Evolutionary conservation across 2,113 vertebrate genomes (phyloP).

Genomic region (Electrona antarctica): DNA sequence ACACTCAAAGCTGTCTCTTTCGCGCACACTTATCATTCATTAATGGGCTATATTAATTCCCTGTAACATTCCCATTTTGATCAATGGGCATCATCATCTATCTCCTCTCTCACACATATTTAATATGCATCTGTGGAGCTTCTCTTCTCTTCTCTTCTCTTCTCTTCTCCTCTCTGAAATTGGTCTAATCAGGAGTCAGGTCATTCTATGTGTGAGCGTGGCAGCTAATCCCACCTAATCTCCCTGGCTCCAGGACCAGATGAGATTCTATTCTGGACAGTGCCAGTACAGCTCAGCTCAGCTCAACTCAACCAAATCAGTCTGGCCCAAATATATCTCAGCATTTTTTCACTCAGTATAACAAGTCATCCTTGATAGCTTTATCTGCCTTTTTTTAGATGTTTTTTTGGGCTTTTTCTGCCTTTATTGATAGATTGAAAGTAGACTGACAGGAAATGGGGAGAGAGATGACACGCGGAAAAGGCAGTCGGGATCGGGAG

Average conservation of each 20-base stretch:
- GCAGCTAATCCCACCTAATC: constrained; percentile 64
- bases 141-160: constrained; percentile 23
- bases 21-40: too few relatives aligned
- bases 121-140: constrained; percentile 13
- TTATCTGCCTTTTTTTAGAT: too few relatives aligned
- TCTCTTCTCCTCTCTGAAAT: neutral
- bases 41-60: too few relatives aligned
- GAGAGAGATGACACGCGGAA: too few relatives aligned
- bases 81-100: too few relatives aligned
- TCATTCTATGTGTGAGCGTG: constrained; percentile 56
- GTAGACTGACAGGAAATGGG: too few relatives aligned
- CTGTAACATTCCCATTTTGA: too few relatives aligned
- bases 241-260: constrained; percentile 52
- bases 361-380: neutral
- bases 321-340: neutral
- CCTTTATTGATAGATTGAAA: too few relatives aligned
- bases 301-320: neutral
- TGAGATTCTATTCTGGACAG: constrained; percentile 52
- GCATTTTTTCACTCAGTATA: neutral
- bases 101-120: too few relatives aligned
- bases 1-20: too few relatives aligned
- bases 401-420: too few relatives aligned
- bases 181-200: constrained; percentile 29
- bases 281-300: neutral
- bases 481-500: too few relatives aligned